Base-by-base conservation (phyloP, 1,140 invertebrate genomes). In the Drosophila sp. region DNA sequence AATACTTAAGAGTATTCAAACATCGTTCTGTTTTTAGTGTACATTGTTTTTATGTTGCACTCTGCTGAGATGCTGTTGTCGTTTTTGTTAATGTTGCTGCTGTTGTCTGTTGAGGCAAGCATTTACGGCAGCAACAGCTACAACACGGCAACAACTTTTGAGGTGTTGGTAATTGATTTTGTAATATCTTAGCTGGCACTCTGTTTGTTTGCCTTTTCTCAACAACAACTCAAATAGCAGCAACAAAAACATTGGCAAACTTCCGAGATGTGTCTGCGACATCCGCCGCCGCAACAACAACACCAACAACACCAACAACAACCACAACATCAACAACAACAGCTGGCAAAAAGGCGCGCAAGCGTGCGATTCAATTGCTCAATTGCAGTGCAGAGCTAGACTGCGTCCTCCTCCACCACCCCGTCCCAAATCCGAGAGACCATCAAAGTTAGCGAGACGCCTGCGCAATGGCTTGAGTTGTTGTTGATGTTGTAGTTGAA, bases 81-180 rank as follows among this genome's bases (percentile, higher is more conserved):
- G 67, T 48, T 40, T 77, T 73, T 73, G 81, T 83, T 86, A 70
- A 80, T 86, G 80, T 78, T 74, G 78, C 77, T 84, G 80, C 81
- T 73, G 66, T 32, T 62, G 66, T 54, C 61, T 72, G 66, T 32
- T 32, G 40, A 14, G 36, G 51, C 27, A 53, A 59, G 63, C 48
- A 61, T 58, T 57, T 59, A 72, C 50, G 50, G 50, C 48, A 63
- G 54, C 41, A 50, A 34, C 78, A 57, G 58, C 45, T 61, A 61
- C 53, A 56, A 61, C 46, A 61, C 59, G 69, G 51, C 72, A 77
- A 64, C 78, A 80, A 70, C 63, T 89, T 87, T 89, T 83, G 83
- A 89, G 79, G 83, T 89, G 83, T 89, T 89, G 83, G 83, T 89
- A 89, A 89, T 89, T 89, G 83, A 89, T 89, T 89, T 89, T 89